Conservation (phyloP, 2,113 vertebrate genomes). For the Conger conger region DNA sequence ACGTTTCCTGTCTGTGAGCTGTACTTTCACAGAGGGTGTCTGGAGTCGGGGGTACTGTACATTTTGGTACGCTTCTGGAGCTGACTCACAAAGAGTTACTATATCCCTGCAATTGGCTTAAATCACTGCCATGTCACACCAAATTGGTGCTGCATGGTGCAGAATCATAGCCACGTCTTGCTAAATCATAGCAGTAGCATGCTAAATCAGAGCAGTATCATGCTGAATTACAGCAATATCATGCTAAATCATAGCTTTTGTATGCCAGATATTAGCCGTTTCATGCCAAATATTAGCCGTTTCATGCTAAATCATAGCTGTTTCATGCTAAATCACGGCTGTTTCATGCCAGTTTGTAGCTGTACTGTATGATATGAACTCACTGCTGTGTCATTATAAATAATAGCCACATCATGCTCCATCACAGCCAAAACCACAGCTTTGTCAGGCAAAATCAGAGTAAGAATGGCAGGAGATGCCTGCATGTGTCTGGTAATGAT, state of each 20-base stretch:
- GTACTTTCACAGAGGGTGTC: not conserved
- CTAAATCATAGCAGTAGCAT: not conserved
- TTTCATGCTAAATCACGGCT: no score
- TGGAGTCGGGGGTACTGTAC: not conserved
- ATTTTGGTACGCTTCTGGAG: not conserved
- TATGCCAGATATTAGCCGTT: not conserved
- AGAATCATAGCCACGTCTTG: not conserved
- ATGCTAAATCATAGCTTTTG: no score
- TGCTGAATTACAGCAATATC: not conserved
- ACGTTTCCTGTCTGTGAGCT: not conserved
- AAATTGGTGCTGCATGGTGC: not conserved
- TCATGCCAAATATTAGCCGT: not conserved
- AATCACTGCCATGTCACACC: not conserved
- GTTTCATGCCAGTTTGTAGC: no score
- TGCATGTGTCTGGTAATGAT: slow-evolving; percentile 24
- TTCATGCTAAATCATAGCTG: no score
- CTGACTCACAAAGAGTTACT: not conserved
- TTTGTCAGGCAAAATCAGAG: not conserved
- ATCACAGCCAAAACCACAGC: not conserved
- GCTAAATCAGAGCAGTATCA: not conserved
- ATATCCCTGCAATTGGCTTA: not conserved
- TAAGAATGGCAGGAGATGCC: not conserved
- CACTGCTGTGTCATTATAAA: not conserved
- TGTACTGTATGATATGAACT: no score
- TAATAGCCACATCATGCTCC: not conserved